These are phyloP conservation scores for Drosophila falleni DNA, from an alignment of 2,888 invertebrate genomes.

Conservation along the genomic window DNA sequence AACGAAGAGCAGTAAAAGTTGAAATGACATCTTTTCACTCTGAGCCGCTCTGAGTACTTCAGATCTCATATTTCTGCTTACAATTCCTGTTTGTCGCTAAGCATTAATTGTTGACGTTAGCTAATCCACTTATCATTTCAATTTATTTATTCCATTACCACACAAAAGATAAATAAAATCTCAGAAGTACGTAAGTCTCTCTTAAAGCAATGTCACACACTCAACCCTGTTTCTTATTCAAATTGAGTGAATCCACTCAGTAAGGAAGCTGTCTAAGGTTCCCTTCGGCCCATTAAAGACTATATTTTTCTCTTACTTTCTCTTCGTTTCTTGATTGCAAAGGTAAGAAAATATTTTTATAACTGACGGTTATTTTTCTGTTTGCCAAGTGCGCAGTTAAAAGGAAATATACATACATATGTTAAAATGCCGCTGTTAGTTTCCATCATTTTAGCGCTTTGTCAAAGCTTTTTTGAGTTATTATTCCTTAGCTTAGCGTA, in stretches of 20 bases:
- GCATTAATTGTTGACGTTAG: conserved; percentile 46
- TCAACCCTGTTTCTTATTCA: not conserved
- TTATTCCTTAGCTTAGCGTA: conserved; percentile 9
- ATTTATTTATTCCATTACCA: conserved; percentile 38
- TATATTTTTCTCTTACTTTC: conserved; percentile 10
- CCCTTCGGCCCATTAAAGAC: conserved; percentile 11
- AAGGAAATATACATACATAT: conserved; percentile 4
- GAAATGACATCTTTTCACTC: conserved; percentile 62
- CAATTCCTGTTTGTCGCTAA: conserved; percentile 32
- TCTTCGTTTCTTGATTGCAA: not conserved
- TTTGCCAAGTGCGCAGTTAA: conserved; percentile 18
- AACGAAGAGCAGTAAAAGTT: conserved; percentile 55
- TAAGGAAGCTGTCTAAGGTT: not conserved
- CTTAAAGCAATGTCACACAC: conserved; percentile 11
- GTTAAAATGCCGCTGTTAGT: conserved; percentile 6
- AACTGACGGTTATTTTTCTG: conserved; percentile 5
- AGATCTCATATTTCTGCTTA: conserved; percentile 29
- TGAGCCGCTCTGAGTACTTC: conserved; percentile 17
- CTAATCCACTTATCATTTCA: conserved; percentile 37
- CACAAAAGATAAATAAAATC: conserved; percentile 31
- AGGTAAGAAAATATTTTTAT: conserved; percentile 20
- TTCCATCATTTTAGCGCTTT: conserved; percentile 13
- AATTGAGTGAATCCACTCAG: conserved; percentile 11
- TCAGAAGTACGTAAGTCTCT: not conserved
- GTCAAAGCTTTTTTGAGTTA: conserved; percentile 8